phyloP scores from a whole-genome alignment of 2,888 invertebrate species.

The Morinoia aosen region DNA sequence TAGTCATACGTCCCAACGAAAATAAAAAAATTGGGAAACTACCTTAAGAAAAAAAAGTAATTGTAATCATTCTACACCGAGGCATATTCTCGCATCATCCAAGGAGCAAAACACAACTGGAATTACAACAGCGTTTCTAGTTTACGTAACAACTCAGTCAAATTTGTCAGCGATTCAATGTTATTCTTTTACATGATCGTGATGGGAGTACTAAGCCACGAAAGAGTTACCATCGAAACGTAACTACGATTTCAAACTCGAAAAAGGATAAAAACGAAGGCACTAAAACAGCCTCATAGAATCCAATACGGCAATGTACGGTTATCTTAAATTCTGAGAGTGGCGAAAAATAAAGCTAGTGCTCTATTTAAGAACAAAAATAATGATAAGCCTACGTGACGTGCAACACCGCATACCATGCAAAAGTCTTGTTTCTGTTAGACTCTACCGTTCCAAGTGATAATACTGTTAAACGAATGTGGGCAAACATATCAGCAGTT shows the following conservation, averaged over 20 bases:
- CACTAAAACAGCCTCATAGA: neutral
- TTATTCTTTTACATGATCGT: no score
- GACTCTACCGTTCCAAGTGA: neutral
- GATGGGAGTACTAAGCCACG: no score
- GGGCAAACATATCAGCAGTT: neutral
- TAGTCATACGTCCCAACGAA: neutral
- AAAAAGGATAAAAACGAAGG: neutral
- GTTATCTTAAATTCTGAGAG: neutral
- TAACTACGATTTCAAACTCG: no score
- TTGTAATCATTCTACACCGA: no score
- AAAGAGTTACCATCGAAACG: no score
- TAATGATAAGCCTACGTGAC: neutral
- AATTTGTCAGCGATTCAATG: no score
- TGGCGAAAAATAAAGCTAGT: neutral
- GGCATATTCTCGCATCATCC: no score
- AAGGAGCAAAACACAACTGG: no score
- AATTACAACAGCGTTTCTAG: neutral
- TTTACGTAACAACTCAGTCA: neutral
- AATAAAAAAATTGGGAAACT: neutral
- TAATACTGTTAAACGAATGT: neutral
- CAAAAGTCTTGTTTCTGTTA: neutral
- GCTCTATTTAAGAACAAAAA: neutral
- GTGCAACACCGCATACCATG: neutral
- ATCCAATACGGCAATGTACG: neutral
- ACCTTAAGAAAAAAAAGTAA: neutral